Evolutionary conservation across 2,797 vertebrate species (phyloP), one percentile per base, ranked within the genome.

Genomic region (Sarcophilus harrisii): DNA sequence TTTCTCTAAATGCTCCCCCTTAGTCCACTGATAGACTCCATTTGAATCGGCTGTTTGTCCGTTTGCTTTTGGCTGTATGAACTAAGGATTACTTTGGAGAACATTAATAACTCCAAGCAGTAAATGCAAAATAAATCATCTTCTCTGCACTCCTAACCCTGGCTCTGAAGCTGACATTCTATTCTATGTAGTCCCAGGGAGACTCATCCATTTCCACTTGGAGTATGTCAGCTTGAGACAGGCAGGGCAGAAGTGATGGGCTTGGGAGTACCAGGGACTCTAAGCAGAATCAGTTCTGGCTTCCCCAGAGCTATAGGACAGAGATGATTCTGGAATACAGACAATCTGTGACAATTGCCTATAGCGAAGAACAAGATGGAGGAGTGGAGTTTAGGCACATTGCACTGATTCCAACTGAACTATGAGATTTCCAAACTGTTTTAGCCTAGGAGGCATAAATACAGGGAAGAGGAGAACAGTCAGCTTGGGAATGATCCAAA

Each of bases 91-190:
- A 57, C 21, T 92, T 16, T 14, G 55, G 58, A 95, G 59, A 96
- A 73, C 45, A 92, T 60, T 94, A 58, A 93, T 92, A 95, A 45
- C n/a, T 1, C 0, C 49, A 94, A 97, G 27, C 59, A 2, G 5
- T 93, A 95, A 96, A 96, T 21, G 91, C 0, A 58, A 73, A 27
- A 91, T 62, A 95, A 95, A 96, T 60, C 30, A 90, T 89, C 45
- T 57, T n/a, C 45, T 58, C 94, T 58, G 5, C 73, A 52, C 96
- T 90, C 91, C 73, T 73, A 81, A 96, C 24, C 14, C 62, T 90
- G n/a, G 32, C 45, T 57, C 10, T 94, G 30, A 81, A 28, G 93
- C 58, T 1, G 91, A 10, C 14, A 73, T 87, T 58, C 32, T 93
- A 45, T 11, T 97, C 93, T 92, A 95, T 16, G 58, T 91, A 10